Evolutionary conservation across 1,140 invertebrate species (phyloP), one percentile per base, ranked within the genome.

Genomic region (Protaetia brevitarsis): DNA sequence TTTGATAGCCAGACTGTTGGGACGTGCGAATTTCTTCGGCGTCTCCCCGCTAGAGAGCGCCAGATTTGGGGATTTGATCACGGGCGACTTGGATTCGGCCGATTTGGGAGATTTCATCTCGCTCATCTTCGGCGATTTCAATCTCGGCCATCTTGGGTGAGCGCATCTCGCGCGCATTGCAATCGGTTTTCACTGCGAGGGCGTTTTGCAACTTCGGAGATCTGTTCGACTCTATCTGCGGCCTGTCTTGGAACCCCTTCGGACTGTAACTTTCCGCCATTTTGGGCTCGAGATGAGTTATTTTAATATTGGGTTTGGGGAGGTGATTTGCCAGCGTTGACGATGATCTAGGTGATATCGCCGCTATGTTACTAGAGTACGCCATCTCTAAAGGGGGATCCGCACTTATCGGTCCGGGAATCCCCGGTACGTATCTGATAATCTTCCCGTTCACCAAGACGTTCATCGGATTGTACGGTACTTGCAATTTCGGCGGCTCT

Each of bases 351-450:
- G 60, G 60, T 1, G 60, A 63, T 11, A 29, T 8, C n/a, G 19
- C 28, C 7, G 58, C 30, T 16, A 51, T 51, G 21, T 11, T 64
- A 51, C 13, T 27, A 2, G 62, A 45, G 57, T 73, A 73, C 11
- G 56, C 45, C 61, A 70, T 64, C 11, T 71, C 71, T n/a, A 70
- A n/a, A 10, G 71, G 67, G 19, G 65, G 61, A 58, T 74, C 73
- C 11, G 71, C 73, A 3, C 69, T 68, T 11, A 78, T 45, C 1
- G 92, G 92, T 30, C 92, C 92, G 0, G 92, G 92, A 76, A 94
- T 94, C 8, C 92, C 92, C 2, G 91, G 92, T 3, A 94, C 91
- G 77, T 90, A 88, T 3, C 90, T 89, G 71, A 93, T 89, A 6
- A 88, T 77, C 75, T 90, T 90, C n/a, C 87, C 89, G n/a, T 81